A percentile compares a stretch with the other conserved stretches of the same genome.
phyloP scores from a whole-genome alignment of 1,140 invertebrate species.

The Drosophila rhopaloa region DNA sequence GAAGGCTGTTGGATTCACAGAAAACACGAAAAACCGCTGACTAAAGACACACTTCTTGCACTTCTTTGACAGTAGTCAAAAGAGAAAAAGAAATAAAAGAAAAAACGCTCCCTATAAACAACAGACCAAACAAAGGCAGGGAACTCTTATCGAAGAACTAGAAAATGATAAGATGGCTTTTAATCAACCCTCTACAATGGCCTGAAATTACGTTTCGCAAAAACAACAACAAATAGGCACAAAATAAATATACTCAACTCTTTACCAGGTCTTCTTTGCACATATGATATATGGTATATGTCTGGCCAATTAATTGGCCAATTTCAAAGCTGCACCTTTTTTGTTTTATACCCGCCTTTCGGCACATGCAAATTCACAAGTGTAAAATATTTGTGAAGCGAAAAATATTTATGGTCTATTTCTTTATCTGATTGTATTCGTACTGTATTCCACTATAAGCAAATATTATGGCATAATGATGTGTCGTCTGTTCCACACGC shows the following conservation, averaged over 20 bases:
- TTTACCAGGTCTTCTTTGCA: not conserved
- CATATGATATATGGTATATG: slow-evolving; percentile 22
- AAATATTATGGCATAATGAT: slow-evolving; percentile 33
- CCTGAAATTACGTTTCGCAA: slow-evolving; percentile 48
- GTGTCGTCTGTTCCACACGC: slow-evolving; percentile 45
- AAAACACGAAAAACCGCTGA: slow-evolving; percentile 61
- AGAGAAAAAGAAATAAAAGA: slow-evolving; percentile 14
- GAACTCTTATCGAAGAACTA: slow-evolving; percentile 52
- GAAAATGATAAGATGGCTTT: slow-evolving; percentile 58
- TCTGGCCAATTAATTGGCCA: slow-evolving; percentile 33
- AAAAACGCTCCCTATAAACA: slow-evolving; percentile 23
- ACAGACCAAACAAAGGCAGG: slow-evolving; percentile 10
- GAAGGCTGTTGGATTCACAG: slow-evolving; percentile 67
- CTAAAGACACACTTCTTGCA: slow-evolving; percentile 49
- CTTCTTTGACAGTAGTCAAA: slow-evolving; percentile 12
- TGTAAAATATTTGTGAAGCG: slow-evolving; percentile 4
- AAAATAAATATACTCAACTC: slow-evolving; percentile 29
- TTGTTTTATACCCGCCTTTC: slow-evolving; percentile 43
- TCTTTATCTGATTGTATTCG: slow-evolving; percentile 14
- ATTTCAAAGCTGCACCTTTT: slow-evolving; percentile 42
- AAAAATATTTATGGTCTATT: slow-evolving; percentile 55
- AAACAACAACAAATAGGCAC: slow-evolving; percentile 1
- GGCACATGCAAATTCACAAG: slow-evolving; percentile 44
- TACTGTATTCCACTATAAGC: slow-evolving; percentile 11
- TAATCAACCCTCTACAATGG: slow-evolving; percentile 72